phyloP scores from a whole-genome alignment of 2,888 invertebrate genomes.

The Drosophila anomelani region DNA sequence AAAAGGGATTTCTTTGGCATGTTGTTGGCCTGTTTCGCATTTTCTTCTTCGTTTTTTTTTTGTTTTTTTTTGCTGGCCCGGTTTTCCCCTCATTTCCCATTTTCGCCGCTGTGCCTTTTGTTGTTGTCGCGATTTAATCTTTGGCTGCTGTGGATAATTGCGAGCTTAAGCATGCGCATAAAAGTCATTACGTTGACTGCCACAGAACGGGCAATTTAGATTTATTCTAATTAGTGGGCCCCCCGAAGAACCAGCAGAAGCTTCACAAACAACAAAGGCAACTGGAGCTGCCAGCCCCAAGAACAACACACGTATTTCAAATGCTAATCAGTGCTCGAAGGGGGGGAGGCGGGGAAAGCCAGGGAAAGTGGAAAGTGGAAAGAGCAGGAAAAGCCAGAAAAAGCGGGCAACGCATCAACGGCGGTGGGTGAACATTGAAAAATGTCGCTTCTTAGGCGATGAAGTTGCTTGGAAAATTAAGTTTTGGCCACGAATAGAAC shows the following conservation, averaged over 20 bases:
- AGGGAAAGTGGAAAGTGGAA: not conserved
- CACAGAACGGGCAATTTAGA: slow-evolving; percentile 78
- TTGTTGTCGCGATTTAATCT: slow-evolving; percentile 71
- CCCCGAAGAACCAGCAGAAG: slow-evolving; percentile 3
- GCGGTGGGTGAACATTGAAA: slow-evolving; percentile 55
- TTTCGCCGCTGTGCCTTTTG: slow-evolving; percentile 19
- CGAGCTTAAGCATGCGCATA: slow-evolving; percentile 77
- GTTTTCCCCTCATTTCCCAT: slow-evolving; percentile 15
- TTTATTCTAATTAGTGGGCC: slow-evolving; percentile 74
- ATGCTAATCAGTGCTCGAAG: slow-evolving; percentile 69
- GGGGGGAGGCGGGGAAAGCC: not conserved
- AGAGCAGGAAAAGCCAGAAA: not conserved
- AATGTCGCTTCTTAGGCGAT: slow-evolving; percentile 71
- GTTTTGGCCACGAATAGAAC: slow-evolving; percentile 40
- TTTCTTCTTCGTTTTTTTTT: not conserved
- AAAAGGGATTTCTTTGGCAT: slow-evolving; percentile 62
- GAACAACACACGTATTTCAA: slow-evolving; percentile 52
- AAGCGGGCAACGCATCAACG: slow-evolving; percentile 1
- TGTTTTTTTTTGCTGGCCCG: slow-evolving; percentile 24
- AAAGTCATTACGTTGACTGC: slow-evolving; percentile 76
- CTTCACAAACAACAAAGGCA: slow-evolving; percentile 15
- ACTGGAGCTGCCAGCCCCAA: not conserved
- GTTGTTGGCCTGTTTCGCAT: slow-evolving; percentile 10
- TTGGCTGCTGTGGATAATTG: slow-evolving; percentile 77
- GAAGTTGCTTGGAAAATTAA: slow-evolving; percentile 74